phyloP scores from a whole-genome alignment of 2,888 invertebrate genomes.

The Aquatica leii region DNA sequence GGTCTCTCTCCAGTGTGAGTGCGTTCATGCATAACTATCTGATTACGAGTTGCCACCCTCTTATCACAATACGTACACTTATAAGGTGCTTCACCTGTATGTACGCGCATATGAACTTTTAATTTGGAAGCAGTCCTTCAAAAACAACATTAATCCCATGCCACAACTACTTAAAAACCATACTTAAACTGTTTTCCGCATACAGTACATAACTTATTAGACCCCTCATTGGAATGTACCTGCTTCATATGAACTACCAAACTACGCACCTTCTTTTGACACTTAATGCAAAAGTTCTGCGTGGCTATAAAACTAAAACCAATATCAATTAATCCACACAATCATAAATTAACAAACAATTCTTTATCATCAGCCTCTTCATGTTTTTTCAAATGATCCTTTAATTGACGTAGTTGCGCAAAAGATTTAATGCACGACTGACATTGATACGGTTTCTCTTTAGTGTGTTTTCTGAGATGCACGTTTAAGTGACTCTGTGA shows the following conservation, averaged over 20 bases:
- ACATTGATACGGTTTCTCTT: constrained; percentile 43
- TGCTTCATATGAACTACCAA: constrained; percentile 35
- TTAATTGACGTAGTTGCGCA: constrained; percentile 36
- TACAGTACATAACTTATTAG: constrained; percentile 46
- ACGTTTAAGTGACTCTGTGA: constrained; percentile 44
- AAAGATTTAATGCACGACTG: constrained; percentile 43
- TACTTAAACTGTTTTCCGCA: constrained; percentile 53
- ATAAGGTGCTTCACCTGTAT: constrained; percentile 51
- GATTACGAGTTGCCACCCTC: constrained; percentile 48
- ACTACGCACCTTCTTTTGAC: constrained; percentile 43
- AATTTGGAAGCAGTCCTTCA: constrained; percentile 47
- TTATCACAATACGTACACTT: constrained; percentile 51
- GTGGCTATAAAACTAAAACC: neutral
- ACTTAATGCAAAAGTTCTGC: constrained; percentile 5
- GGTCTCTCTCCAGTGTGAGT: constrained; percentile 53
- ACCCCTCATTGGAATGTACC: constrained; percentile 24
- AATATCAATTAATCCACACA: too few species aligned
- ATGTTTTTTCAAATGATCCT: constrained; percentile 38
- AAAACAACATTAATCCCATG: neutral
- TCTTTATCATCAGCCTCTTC: constrained; percentile 2
- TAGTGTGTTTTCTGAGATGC: constrained; percentile 45
- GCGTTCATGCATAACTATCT: constrained; percentile 49
- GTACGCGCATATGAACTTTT: constrained; percentile 49
- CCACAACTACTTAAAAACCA: neutral
- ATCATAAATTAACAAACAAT: too few species aligned